Evolutionary conservation across 1,140 invertebrate species (phyloP), one percentile per base, ranked within the genome.

Genomic region (Trypoxylus dichotomus): DNA sequence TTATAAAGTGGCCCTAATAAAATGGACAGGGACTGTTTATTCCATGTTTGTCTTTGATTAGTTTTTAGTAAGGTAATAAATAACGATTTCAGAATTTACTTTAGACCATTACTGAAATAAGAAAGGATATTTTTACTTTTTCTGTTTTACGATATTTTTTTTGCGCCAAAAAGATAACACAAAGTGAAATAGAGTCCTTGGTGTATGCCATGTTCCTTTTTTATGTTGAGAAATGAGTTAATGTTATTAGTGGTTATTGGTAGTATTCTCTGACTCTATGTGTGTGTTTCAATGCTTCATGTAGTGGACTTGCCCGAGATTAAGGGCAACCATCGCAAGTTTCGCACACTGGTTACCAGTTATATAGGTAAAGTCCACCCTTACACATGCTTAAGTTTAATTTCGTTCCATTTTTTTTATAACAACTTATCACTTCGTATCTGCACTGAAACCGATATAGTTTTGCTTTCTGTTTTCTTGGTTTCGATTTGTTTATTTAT

Each of bases 311-410:
- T 97, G 88, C 95, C 95, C 88, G 95, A 96, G 92, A 95, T 97
- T 90, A 97, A 97, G 91, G 96, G 96, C 87, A 96, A 96, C 89
- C 96, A 97, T 91, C 94, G 96, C 91, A 97, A 97, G 92, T 98
- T 98, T 94, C 93, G 96, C 91, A 97, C 95, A 87, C 92, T 98
- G 91, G 96, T 97, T 89, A 95, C 95, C 91, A 97, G 94, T 91
- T 97, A 96, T 87, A 96, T 98, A 96, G 96, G 95, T 97, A 97
- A 93, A 82, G 83, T 84, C 80, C 77, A 82, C 81, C 71, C 71
- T 77, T 42, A 78, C 76, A 82, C 75, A 29, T 79, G 78, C 60
- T 80, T 80, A 77, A 79, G 42, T 77, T 76, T 19, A 74, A 80
- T 82, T 77, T 7, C 32, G 32, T 32, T 32, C 7, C 32, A 7